Conservation (phyloP, 2,113 vertebrate genomes). For the Anthoscopus minutus region DNA sequence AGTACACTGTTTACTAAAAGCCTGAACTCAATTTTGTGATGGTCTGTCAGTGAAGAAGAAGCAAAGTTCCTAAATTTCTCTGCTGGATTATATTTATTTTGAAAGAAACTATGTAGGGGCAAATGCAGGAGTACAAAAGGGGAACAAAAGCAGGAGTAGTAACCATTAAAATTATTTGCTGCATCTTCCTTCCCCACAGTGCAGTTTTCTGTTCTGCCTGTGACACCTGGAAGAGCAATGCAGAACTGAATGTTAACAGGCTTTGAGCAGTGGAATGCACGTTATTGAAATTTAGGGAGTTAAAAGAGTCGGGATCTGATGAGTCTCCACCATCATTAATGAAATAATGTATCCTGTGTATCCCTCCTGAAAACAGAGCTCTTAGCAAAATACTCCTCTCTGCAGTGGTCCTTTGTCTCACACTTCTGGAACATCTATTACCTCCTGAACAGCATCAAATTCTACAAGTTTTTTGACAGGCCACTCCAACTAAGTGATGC, state of each 20-base stretch:
- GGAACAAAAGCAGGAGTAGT: not conserved
- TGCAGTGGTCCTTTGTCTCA: not conserved
- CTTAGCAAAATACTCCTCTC: not conserved
- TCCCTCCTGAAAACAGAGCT: not conserved
- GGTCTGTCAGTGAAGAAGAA: not conserved
- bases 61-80: not conserved
- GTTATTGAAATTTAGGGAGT: not conserved
- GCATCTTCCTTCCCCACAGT: not conserved
- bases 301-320: not conserved
- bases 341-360: not conserved
- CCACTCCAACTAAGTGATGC: not conserved
- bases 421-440: not conserved
- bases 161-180: not conserved
- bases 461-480: not conserved
- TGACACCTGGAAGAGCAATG: not conserved
- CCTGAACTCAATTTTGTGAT: not conserved
- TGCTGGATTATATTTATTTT: not conserved
- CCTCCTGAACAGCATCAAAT: not conserved
- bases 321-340: not conserved
- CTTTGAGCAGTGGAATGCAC: not conserved
- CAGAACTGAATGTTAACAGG: not conserved
- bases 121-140: too few species aligned
- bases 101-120: not conserved
- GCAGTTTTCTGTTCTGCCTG: not conserved
- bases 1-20: not conserved